These are phyloP conservation scores for Hylaeus volcanicus DNA, from an alignment of 1,140 invertebrate species.

Conservation along the genomic window DNA sequence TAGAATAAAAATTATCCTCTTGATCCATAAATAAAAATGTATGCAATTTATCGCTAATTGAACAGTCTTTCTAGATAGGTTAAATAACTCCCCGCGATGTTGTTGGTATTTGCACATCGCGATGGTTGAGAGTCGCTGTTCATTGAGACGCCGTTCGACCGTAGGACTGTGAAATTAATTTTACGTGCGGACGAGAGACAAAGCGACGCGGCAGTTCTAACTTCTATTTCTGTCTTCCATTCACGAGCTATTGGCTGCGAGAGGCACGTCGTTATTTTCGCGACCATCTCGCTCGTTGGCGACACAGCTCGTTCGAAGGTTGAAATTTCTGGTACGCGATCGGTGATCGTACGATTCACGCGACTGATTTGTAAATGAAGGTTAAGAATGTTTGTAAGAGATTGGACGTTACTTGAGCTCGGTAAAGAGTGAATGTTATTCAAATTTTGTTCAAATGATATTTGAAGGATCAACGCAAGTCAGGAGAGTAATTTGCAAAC, in stretches of 20 bases:
- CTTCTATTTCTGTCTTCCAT: constrained; percentile 1
- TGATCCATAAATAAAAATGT: too few species aligned
- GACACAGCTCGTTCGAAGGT: neutral
- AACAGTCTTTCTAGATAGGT: too few species aligned
- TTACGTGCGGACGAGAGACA: neutral
- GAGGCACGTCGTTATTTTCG: neutral
- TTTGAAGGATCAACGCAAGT: too few species aligned
- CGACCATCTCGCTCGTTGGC: neutral
- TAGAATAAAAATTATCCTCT: too few species aligned
- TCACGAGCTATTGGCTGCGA: neutral
- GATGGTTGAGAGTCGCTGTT: neutral
- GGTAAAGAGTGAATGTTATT: too few species aligned
- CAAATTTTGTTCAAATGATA: too few species aligned
- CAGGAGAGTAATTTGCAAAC: too few species aligned
- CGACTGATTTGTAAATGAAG: too few species aligned
- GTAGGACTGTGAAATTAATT: constrained; percentile 7
- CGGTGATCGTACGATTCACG: too few species aligned
- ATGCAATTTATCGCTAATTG: too few species aligned
- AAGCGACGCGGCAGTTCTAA: neutral
- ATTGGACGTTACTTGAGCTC: too few species aligned
- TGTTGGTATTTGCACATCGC: constrained; percentile 13
- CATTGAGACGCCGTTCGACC: neutral
- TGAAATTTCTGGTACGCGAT: neutral
- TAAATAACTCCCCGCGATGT: constrained; percentile 9
- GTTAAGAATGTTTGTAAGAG: too few species aligned